A percentile compares a stretch with the other conserved stretches of the same genome.
Evolutionary conservation across 2,797 vertebrate genomes (phyloP).

Genomic region (Lagorchestes hirsutus): DNA sequence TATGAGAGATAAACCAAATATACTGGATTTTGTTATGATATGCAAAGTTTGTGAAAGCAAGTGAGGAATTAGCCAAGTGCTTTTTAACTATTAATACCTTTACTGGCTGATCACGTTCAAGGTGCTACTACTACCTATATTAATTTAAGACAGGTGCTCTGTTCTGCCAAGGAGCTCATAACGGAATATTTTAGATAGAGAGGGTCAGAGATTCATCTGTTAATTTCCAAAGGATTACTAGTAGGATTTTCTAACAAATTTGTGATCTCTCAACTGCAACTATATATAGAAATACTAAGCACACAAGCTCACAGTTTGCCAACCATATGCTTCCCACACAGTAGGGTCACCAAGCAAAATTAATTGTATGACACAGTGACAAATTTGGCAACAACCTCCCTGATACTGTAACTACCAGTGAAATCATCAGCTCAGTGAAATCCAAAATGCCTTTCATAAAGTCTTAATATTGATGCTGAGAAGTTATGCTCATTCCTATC

Average conservation of each 20-base stretch:
- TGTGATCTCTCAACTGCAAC: background rate
- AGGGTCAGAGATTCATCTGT: background rate
- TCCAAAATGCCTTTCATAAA: background rate
- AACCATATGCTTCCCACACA: slow-evolving; percentile 7
- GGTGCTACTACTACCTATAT: background rate
- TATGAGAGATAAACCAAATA: background rate
- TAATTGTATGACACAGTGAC: background rate
- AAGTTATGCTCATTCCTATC: background rate
- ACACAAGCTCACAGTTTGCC: background rate
- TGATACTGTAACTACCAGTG: background rate
- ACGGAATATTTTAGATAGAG: background rate
- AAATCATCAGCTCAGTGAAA: background rate
- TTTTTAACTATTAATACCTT: background rate
- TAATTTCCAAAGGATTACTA: background rate
- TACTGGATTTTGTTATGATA: background rate
- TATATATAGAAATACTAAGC: background rate
- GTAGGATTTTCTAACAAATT: background rate
- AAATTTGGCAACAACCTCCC: background rate
- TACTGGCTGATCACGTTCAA: background rate
- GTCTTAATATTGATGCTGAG: background rate
- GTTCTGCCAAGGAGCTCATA: background rate
- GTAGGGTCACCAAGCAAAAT: background rate
- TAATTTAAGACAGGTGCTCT: background rate
- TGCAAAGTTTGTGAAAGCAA: background rate
- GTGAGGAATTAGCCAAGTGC: background rate